Base-by-base conservation (phyloP, 2,113 vertebrate genomes). In the Chaetorhynchus papuensis region DNA sequence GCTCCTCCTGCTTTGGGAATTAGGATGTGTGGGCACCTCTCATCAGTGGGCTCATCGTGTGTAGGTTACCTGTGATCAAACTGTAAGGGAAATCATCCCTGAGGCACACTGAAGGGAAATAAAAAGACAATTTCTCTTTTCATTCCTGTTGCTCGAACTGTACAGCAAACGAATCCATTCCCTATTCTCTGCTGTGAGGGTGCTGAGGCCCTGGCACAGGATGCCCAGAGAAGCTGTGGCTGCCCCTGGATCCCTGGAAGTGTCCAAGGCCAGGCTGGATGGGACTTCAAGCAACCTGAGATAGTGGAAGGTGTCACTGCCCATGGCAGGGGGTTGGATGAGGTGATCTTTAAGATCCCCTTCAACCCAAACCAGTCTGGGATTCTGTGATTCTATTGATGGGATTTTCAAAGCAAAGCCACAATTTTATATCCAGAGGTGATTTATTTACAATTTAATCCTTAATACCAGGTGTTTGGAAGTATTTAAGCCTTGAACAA, bases 201-300 rank as follows among this genome's bases (percentile, higher is more conserved):
- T 19, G 59, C 11, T 0, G 1, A 72, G 31, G 14, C 57, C 42
- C 59, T 57, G 50, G 42, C 66, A 64, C 31, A 42, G 42, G 13
- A 3, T 57, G 42, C 21, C 21, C 57, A 64, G 42, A 56, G 57
- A 22, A 66, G 68, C 69, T 60, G 60, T 28, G 60, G 39, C 69
- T 82, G 77, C 19, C 23, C 13, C 69, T 70, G 54, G 31, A 66
- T 14, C 28, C 44, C 52, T 75, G 37, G 28, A 2, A 82, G 13
- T 39, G 60, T 18, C 77, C 87, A 21, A 68, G 60, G 39, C 23
- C 60, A 39, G 44, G 37, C 0, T 74, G 59, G 42, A 57, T 0
- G 0, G 11, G 21, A 31, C 35, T 33, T 49, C 31, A 37, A 59
- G 37, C 23, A 30, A 0, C 3, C 24, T 22, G 24, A 0, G 52